Evolutionary conservation across 2,888 invertebrate genomes (phyloP).

Genomic region (Allophyes oxyacanthae): DNA sequence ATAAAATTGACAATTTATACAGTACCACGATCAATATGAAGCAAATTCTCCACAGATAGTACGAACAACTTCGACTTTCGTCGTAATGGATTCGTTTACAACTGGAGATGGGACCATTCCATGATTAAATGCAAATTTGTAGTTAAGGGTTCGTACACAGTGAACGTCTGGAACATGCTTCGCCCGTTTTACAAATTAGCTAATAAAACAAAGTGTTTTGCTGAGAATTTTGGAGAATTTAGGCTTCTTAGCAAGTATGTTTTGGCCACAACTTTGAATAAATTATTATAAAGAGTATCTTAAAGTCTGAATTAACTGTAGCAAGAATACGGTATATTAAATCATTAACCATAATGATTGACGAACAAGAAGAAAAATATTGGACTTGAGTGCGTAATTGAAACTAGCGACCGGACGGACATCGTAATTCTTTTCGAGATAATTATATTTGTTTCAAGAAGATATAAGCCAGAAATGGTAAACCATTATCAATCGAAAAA

Average conservation of each 20-base stretch:
- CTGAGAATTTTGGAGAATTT: conserved; percentile 1
- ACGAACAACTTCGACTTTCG: conserved; percentile 32
- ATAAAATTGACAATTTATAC: conserved; percentile 20
- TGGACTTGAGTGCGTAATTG: too few relatives aligned
- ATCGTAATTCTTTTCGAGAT: too few relatives aligned
- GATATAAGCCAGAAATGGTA: too few relatives aligned
- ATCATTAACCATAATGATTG: too few relatives aligned
- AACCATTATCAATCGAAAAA: too few relatives aligned
- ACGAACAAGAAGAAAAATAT: too few relatives aligned
- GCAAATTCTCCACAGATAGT: conserved; percentile 41
- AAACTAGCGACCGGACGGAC: too few relatives aligned
- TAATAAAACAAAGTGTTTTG: conserved; percentile 22
- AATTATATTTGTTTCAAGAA: too few relatives aligned
- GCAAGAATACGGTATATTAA: too few relatives aligned
- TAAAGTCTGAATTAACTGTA: too few relatives aligned
- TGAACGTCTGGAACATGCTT: conserved; percentile 40
- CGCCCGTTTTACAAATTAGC: conserved; percentile 47
- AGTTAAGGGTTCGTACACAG: conserved; percentile 38
- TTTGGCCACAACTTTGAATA: too few relatives aligned
- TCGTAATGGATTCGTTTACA: conserved; percentile 56
- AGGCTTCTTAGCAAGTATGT: not conserved
- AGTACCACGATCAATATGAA: conserved; percentile 41
- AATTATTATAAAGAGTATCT: too few relatives aligned
- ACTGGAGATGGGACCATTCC: conserved; percentile 42
- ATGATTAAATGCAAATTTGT: conserved; percentile 58